Percentiles rank a stretch among this genome's conserved stretches.
phyloP scores from a whole-genome alignment of 2,797 vertebrate genomes.

The Nothura maculosa region DNA sequence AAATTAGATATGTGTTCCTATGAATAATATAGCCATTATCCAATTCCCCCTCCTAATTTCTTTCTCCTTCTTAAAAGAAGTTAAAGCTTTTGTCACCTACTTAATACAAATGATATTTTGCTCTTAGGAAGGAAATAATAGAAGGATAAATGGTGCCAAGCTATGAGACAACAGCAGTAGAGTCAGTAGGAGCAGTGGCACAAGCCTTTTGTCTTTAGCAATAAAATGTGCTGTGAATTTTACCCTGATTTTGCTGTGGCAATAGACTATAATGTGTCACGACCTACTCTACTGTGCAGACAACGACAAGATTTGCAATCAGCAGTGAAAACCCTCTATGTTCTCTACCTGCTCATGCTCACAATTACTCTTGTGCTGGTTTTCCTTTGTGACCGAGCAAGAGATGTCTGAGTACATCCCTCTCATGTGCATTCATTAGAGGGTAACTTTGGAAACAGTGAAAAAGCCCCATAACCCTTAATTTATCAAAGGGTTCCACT shows the following conservation, averaged over 20 bases:
- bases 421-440: rapidly evolving
- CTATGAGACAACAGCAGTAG: not conserved
- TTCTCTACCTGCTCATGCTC: not conserved
- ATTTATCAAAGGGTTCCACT: not conserved
- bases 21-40: conserved; percentile 58
- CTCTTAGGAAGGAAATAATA: conserved; percentile 6
- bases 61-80: conserved; percentile 15
- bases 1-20: conserved; percentile 15
- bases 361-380: not conserved
- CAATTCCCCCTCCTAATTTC: conserved; percentile 23
- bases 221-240: not conserved
- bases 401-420: not conserved
- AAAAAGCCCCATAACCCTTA: rapidly evolving
- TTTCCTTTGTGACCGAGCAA: not conserved
- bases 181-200: not conserved
- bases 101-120: conserved; percentile 21
- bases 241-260: not conserved
- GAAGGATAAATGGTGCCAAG: not conserved
- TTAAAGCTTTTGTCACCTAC: conserved; percentile 9
- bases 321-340: not conserved
- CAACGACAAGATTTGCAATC: not conserved
- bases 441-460: not conserved
- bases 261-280: not conserved
- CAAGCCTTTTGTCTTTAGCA: not conserved
- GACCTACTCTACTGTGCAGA: not conserved